Conservation (phyloP, 2,888 invertebrate species). For the Volucella bombylans region DNA sequence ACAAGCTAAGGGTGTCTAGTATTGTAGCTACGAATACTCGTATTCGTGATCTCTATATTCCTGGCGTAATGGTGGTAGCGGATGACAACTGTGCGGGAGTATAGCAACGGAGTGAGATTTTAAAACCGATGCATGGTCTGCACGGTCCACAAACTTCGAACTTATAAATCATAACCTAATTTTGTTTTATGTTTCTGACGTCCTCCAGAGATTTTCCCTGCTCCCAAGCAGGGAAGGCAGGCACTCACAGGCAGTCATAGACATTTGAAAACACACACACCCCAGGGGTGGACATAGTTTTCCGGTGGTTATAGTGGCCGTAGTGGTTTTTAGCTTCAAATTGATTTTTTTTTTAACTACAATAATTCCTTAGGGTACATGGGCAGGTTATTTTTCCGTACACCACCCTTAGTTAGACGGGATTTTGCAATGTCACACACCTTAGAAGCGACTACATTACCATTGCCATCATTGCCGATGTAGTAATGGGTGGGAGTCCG, state of each 20-base stretch:
- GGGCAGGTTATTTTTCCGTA: constrained; percentile 10
- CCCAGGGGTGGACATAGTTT: constrained; percentile 41
- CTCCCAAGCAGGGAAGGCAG: not conserved
- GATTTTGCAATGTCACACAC: constrained; percentile 70
- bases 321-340: constrained; percentile 58
- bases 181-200: constrained; percentile 76
- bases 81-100: constrained; percentile 65
- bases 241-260: not conserved
- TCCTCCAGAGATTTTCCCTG: constrained; percentile 74
- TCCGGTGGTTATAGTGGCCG: constrained; percentile 58
- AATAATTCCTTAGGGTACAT: constrained; percentile 37
- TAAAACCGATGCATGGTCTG: constrained; percentile 64
- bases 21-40: not conserved
- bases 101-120: constrained; percentile 25
- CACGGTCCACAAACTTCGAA: constrained; percentile 58
- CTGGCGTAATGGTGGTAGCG: not conserved
- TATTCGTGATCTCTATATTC: not conserved
- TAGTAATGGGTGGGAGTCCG: constrained; percentile 13
- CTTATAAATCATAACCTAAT: constrained; percentile 77
- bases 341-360: constrained; percentile 24
- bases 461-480: constrained; percentile 25
- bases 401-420: constrained; percentile 34
- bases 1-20: constrained; percentile 1
- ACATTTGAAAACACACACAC: not conserved
- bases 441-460: constrained; percentile 46